Conservation (phyloP, 2,888 invertebrate species). For the Perizoma flavofasciatum region DNA sequence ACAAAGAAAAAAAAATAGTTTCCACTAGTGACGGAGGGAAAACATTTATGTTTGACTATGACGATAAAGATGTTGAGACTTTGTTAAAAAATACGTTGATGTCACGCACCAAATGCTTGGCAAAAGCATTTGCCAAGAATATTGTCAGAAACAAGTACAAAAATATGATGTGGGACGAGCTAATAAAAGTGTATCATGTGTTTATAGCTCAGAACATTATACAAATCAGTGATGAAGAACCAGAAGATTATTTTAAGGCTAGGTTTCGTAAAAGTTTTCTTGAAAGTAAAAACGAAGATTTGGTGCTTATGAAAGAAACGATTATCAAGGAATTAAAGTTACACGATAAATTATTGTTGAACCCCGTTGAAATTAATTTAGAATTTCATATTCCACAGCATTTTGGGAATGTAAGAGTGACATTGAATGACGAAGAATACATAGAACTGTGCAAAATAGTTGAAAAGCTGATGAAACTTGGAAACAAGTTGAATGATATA, state of each 20-base stretch:
- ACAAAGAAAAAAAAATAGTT: slow-evolving; percentile 13
- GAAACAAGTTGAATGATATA: background rate
- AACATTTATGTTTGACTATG: slow-evolving; percentile 17
- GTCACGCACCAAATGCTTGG: background rate
- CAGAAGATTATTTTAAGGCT: slow-evolving; percentile 2
- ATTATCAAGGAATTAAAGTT: slow-evolving; percentile 11
- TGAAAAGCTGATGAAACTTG: background rate
- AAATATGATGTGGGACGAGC: slow-evolving; percentile 15
- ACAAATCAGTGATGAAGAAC: slow-evolving; percentile 2
- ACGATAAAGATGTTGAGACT: slow-evolving; percentile 6
- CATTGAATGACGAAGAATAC: background rate
- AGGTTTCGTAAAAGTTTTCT: slow-evolving; percentile 19
- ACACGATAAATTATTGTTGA: background rate
- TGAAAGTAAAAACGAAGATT: slow-evolving; percentile 14
- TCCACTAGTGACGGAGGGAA: slow-evolving; percentile 3
- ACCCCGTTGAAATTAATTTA: background rate
- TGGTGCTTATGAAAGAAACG: slow-evolving; percentile 10
- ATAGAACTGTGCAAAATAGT: slow-evolving; percentile 1
- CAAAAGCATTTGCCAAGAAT: slow-evolving; percentile 11
- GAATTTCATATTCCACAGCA: slow-evolving; percentile 11
- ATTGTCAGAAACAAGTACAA: slow-evolving; percentile 8
- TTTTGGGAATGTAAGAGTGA: slow-evolving; percentile 10
- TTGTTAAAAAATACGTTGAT: slow-evolving; percentile 9
- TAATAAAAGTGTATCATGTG: slow-evolving; percentile 18
- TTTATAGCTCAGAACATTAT: slow-evolving; percentile 14